phyloP scores from a whole-genome alignment of 2,113 vertebrate species.

The Halcyon senegalensis region DNA sequence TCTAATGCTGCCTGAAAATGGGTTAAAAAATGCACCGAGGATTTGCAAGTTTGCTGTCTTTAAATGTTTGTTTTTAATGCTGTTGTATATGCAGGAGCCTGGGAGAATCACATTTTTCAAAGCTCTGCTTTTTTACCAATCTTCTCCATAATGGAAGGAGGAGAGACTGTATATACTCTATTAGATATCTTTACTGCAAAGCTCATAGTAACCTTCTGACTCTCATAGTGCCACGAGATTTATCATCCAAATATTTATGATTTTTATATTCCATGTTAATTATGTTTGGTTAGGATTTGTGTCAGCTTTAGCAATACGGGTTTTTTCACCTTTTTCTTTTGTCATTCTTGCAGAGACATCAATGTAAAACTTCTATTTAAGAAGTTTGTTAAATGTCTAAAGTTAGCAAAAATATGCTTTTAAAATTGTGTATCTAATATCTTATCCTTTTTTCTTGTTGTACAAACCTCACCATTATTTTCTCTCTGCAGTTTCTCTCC shows the following conservation, averaged over 20 bases:
- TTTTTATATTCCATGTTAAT: slow-evolving; percentile 71
- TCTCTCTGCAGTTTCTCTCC: slow-evolving; percentile 60
- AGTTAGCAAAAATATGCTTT: slow-evolving; percentile 42
- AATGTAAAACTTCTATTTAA: slow-evolving; percentile 61
- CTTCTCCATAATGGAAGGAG: neutral
- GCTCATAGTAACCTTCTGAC: slow-evolving; percentile 48
- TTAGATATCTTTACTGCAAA: slow-evolving; percentile 61
- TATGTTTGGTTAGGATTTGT: slow-evolving; percentile 68
- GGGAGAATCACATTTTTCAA: slow-evolving; percentile 38
- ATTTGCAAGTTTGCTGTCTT: slow-evolving; percentile 70
- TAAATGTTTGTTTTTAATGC: slow-evolving; percentile 64
- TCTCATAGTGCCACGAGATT: slow-evolving; percentile 54
- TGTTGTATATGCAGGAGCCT: neutral
- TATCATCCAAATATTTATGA: slow-evolving; percentile 66
- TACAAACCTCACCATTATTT: slow-evolving; percentile 62
- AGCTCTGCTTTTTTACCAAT: slow-evolving; percentile 34
- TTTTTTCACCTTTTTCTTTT: slow-evolving; percentile 39
- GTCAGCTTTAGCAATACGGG: slow-evolving; percentile 15
- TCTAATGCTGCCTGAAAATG: slow-evolving; percentile 60
- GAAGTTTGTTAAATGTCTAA: slow-evolving; percentile 54
- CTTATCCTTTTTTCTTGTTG: slow-evolving; percentile 56
- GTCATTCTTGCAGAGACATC: slow-evolving; percentile 33
- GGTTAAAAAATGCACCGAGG: slow-evolving; percentile 68
- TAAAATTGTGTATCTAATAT: slow-evolving; percentile 49
- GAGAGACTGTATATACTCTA: neutral